These are phyloP conservation scores for Poeciliopsis prolifica DNA, from an alignment of 2,113 vertebrate genomes.

Conservation along the genomic window DNA sequence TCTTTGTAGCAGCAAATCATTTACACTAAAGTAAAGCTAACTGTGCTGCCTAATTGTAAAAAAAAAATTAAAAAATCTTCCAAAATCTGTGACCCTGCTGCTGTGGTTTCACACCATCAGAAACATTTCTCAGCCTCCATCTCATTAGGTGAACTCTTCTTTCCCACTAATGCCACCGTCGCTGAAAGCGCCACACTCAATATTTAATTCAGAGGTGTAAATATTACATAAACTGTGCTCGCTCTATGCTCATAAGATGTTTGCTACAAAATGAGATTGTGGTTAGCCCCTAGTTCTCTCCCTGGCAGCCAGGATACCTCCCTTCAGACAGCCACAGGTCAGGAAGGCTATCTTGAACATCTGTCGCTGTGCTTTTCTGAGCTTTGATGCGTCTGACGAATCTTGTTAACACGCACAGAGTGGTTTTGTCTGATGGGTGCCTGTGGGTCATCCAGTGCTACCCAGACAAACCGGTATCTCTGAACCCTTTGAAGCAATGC, in stretches of 20 bases:
- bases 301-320: conserved; percentile 35
- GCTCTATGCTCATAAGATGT: conserved; percentile 34
- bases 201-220: conserved; percentile 75
- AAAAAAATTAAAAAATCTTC: not conserved
- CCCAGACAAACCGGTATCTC: conserved; percentile 21
- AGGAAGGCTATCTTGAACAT: conserved; percentile 39
- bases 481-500: conserved; percentile 28
- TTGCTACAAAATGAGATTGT: conserved; percentile 43
- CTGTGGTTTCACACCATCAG: conserved; percentile 13
- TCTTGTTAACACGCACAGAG: conserved; percentile 20
- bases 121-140: conserved; percentile 31
- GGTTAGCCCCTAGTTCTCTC: conserved; percentile 30
- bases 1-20: conserved; percentile 27
- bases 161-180: conserved; percentile 53
- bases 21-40: conserved; percentile 9
- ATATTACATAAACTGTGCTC: conserved; percentile 75
- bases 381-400: conserved; percentile 48
- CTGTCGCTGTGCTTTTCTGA: conserved; percentile 27
- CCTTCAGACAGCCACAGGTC: conserved; percentile 51
- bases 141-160: conserved; percentile 48
- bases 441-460: conserved; percentile 24
- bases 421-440: conserved; percentile 21
- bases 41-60: not conserved
- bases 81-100: conserved; percentile 13
- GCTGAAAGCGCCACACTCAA: conserved; percentile 67